phyloP scores from a whole-genome alignment of 1,140 invertebrate genomes.

The Apis mellifera region Amel_HAv3.1 CM009934.2:5480501-5481000 shows the following conservation, averaged over 20 bases:
- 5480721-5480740: neutral
- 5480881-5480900: neutral
- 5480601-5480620: neutral
- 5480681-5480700: neutral
- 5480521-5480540: slow-evolving; percentile 39
- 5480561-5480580: slow-evolving; percentile 39
- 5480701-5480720: neutral
- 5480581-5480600: neutral
- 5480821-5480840: too few species aligned
- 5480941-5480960: neutral
- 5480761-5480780: neutral
- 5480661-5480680: too few species aligned
- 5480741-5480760: too few species aligned
- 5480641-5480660: too few species aligned
- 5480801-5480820: too few species aligned
- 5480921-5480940: neutral
- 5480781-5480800: neutral
- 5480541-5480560: slow-evolving; percentile 45
- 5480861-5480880: neutral
- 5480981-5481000: neutral
- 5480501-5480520: slow-evolving; percentile 31
- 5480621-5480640: neutral
- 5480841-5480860: neutral
- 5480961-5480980: fast-evolving
- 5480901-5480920: neutral